Conservation (phyloP, 2,113 vertebrate genomes). For the Atrichornis clamosus region DNA sequence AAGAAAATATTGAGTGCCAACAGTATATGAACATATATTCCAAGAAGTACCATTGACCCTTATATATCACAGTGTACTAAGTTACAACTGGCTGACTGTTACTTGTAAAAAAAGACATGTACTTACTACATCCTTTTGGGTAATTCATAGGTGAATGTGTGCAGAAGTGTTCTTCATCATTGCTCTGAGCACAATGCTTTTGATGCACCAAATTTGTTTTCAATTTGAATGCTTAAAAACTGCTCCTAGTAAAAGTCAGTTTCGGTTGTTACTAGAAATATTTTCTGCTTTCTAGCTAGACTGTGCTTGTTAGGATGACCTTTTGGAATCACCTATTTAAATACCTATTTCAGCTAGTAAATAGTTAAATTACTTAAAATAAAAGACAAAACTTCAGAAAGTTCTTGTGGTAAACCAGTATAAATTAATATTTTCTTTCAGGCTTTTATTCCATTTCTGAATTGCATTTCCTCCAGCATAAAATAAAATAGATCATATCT, state of each 20-base stretch:
- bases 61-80: background rate
- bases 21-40: background rate
- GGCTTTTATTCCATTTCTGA: background rate
- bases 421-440: background rate
- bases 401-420: background rate
- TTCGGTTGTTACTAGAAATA: background rate
- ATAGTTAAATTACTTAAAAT: background rate
- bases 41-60: background rate
- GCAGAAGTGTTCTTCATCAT: background rate
- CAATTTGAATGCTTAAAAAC: background rate
- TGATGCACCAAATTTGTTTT: background rate
- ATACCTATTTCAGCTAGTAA: background rate
- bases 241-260: background rate
- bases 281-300: background rate
- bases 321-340: background rate
- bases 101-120: background rate
- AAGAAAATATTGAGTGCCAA: background rate
- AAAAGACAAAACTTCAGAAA: background rate
- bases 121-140: background rate
- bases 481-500: background rate
- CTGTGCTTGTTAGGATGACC: background rate
- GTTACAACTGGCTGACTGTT: background rate
- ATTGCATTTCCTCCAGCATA: background rate
- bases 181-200: background rate
- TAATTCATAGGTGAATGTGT: background rate